phyloP scores from a whole-genome alignment of 2,797 vertebrate species.

The Choloepus didactylus region DNA sequence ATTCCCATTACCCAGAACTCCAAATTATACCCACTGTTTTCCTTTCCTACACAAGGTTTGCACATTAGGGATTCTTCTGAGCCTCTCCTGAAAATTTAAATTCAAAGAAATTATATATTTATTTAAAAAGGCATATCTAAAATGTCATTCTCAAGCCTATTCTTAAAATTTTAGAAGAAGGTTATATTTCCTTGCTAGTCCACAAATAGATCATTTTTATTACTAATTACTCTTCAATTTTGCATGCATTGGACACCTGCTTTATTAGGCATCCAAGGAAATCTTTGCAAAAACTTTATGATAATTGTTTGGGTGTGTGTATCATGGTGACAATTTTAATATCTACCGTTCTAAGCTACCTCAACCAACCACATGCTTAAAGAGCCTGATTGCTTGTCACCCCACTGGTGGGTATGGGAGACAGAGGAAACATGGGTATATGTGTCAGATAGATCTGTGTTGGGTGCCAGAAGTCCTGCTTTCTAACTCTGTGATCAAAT shows the following conservation, averaged over 20 bases:
- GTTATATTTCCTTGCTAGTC: not conserved
- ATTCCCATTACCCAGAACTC: accelerated
- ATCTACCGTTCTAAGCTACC: not conserved
- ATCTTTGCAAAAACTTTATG: not conserved
- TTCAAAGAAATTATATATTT: not conserved
- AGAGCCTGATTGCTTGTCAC: too few relatives aligned
- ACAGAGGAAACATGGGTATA: not conserved
- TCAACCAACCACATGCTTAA: not conserved
- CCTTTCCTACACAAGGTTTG: not conserved
- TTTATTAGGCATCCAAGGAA: not conserved
- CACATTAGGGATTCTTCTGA: accelerated
- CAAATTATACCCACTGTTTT: accelerated
- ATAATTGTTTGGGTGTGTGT: not conserved
- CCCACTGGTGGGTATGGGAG: not conserved
- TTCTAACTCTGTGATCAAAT: not conserved
- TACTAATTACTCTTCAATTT: not conserved
- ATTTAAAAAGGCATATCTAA: not conserved
- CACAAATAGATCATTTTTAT: not conserved
- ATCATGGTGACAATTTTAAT: not conserved
- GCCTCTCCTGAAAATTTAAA: not conserved
- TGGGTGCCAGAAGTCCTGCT: too few relatives aligned
- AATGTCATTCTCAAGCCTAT: not conserved
- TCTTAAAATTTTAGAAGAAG: not conserved
- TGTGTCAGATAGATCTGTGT: too few relatives aligned
- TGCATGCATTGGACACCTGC: not conserved